Percentiles rank a stretch among this genome's conserved stretches.
These are phyloP conservation scores for Beris chalybata DNA, from an alignment of 2,888 invertebrate species.

Conservation along the genomic window DNA sequence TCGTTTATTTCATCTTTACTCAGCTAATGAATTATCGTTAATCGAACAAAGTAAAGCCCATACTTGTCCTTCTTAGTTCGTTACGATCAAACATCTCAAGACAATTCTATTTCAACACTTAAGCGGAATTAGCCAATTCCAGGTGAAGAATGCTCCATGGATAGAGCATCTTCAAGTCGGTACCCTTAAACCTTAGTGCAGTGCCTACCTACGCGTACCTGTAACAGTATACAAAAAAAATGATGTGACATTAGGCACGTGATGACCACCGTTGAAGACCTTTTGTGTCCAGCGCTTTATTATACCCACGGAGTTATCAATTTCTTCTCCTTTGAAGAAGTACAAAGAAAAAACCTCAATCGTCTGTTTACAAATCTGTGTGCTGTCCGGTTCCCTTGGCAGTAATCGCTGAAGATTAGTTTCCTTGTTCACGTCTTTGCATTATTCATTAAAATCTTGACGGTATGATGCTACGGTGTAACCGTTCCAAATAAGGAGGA, in stretches of 20 bases:
- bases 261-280: constrained; percentile 26
- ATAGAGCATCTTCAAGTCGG: neutral
- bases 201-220: neutral
- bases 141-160: neutral
- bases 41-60: too few species aligned
- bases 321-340: neutral
- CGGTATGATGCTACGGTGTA: neutral
- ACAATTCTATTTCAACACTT: constrained; percentile 31
- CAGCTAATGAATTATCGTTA: too few species aligned
- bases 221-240: constrained; percentile 16
- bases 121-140: constrained; percentile 11
- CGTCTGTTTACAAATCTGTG: constrained; percentile 17
- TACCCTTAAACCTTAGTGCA: too few species aligned
- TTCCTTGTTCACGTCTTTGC: constrained; percentile 26
- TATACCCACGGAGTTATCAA: neutral
- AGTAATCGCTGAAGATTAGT: constrained; percentile 28
- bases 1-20: too few species aligned
- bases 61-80: neutral
- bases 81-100: constrained; percentile 25
- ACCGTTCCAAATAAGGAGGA: constrained; percentile 25
- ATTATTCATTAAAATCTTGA: constrained; percentile 18
- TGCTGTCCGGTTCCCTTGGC: constrained; percentile 20
- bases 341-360: constrained; percentile 6
- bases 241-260: constrained; percentile 29
- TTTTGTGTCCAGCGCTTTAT: constrained; percentile 9